Base-by-base conservation (phyloP, 2,888 invertebrate species). In the Lepidochitona cinerea region DNA sequence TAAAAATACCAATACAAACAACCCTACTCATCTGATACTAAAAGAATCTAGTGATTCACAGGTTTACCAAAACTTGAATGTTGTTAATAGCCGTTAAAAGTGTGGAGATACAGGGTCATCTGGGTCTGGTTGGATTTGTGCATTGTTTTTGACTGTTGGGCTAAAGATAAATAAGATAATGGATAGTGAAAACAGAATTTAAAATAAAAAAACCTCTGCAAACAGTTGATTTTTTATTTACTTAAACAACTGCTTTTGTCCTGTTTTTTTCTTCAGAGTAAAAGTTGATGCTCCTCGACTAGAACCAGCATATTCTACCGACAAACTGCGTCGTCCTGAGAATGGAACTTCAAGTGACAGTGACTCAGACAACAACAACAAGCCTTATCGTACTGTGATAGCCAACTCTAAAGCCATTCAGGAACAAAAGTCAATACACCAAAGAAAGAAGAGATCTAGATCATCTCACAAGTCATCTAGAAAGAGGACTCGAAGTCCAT, bases 361-460 rank as follows among this genome's bases (percentile, higher is more conserved):
- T 9, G 26, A 29, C 4, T 4, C 26, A 59, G 59, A 59, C 59
- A 14, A 32, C 12, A 59, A 29, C 12, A 18, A 59, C 26, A 23
- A 59, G 59, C 59, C 59, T 29, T 59, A 59, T 29, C 59, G 59
- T 59, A 59, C 59, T 59, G 59, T 59, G 59, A 59, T 59, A 14
- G 59, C 59, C 4, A 4, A 59, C 26, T 59, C 59, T 4, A 29
- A 23, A 14, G 26, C 23, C 29, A 29, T 26, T 2, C 59, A 26
- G 9, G 59, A 59, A 14, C 59, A 29, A 26, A 59, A 59, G 59
- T 14, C 32, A n/a, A n/a, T n/a, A n/a, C n/a, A n/a, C n/a, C n/a
- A n/a, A n/a, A n/a, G n/a, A n/a, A n/a, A n/a, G n/a, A n/a, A n/a
- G n/a, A n/a, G n/a, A n/a, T n/a, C n/a, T n/a, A n/a, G n/a, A n/a